Conservation (phyloP, 2,797 vertebrate genomes). For the Acipenser ruthenus region DNA sequence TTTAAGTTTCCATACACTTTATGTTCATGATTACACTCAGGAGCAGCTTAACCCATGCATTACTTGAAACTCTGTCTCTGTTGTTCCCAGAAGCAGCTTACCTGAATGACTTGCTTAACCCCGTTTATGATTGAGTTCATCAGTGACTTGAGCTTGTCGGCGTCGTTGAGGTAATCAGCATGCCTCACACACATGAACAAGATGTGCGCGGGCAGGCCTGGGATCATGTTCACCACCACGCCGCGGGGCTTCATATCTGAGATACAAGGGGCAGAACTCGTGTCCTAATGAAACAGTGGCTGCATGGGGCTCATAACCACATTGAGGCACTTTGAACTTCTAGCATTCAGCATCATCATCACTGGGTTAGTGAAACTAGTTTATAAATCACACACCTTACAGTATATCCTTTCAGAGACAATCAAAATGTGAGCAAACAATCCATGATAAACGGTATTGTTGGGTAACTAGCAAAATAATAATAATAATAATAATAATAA, state of each 20-base stretch:
- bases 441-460: too few species aligned
- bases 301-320: not conserved
- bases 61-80: too few species aligned
- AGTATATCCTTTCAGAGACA: too few species aligned
- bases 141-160: conserved; percentile 78
- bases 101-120: conserved; percentile 80
- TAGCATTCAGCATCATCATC: not conserved
- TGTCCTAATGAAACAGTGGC: not conserved
- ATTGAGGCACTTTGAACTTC: not conserved
- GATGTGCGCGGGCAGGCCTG: conserved; percentile 78
- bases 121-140: conserved; percentile 71
- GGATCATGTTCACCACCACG: conserved; percentile 91
- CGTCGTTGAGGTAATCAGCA: conserved; percentile 81
- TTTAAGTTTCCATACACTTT: too few species aligned
- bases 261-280: not conserved
- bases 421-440: too few species aligned
- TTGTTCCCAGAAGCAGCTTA: conserved; percentile 35
- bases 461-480: not conserved
- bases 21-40: too few species aligned
- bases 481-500: conserved; percentile 1
- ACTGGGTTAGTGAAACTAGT: not conserved
- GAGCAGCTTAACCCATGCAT: too few species aligned
- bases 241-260: conserved; percentile 86
- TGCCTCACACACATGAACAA: conserved; percentile 94
- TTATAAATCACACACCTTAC: not conserved